phyloP scores from a whole-genome alignment of 2,113 vertebrate species.

The Ammodytes marinus region DNA sequence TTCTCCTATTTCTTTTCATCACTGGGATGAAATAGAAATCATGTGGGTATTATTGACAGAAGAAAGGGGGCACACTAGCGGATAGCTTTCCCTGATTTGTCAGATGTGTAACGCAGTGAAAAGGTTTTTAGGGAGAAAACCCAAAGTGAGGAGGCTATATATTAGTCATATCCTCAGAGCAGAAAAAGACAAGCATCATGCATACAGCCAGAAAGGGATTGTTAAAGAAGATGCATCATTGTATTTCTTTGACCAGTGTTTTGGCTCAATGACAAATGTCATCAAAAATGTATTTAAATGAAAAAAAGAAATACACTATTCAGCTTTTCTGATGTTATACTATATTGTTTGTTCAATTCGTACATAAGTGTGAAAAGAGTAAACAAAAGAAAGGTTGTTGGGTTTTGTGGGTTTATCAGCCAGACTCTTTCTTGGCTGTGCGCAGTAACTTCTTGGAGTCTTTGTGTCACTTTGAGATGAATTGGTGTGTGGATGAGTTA shows the following conservation, averaged over 20 bases:
- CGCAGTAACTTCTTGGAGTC: not conserved
- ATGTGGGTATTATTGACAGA: constrained; percentile 24
- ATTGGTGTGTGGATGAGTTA: not conserved
- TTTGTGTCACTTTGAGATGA: not conserved
- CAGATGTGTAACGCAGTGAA: constrained; percentile 12
- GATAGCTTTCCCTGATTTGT: constrained; percentile 18
- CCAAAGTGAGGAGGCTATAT: constrained; percentile 13
- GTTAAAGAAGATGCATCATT: not conserved
- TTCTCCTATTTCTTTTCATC: not conserved
- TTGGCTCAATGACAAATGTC: not conserved
- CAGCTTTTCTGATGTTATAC: not conserved
- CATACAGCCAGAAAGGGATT: not conserved
- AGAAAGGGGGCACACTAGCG: constrained; percentile 7
- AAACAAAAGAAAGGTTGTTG: not conserved
- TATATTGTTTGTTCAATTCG: not conserved
- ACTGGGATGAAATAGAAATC: not conserved
- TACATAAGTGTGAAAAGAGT: not conserved
- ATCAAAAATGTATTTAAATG: not conserved
- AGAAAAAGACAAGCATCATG: not conserved
- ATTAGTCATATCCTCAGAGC: not conserved
- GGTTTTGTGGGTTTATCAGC: too few species aligned
- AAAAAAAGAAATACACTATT: not conserved
- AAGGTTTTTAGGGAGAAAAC: constrained; percentile 3
- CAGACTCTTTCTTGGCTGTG: not conserved
- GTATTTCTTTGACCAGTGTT: not conserved